Base-by-base conservation (phyloP, 64 coral and sea anemone species). In the Hydrozoanthus tunicans region DNA sequence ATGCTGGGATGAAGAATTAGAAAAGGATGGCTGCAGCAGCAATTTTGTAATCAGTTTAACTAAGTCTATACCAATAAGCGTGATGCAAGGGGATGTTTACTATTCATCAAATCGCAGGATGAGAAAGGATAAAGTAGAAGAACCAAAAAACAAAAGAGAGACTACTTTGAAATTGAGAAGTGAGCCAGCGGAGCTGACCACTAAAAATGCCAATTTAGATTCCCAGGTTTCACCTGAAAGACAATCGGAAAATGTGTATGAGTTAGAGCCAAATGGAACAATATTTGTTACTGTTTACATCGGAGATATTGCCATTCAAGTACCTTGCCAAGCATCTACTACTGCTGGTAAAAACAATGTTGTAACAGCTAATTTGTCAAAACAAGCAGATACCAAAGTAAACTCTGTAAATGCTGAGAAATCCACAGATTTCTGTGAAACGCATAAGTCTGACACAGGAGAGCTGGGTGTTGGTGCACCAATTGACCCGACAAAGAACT, bases 1-100 rank as follows among this genome's bases (percentile, higher is more conserved):
- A 56, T 75, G 68, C 15, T 88, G 84, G 84, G 84, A 88, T 75
- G 69, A 88, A 14, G 84, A 88, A 72, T 74, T 88, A 27, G 84
- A 88, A 55, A 6, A 73, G 12, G 56, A 53, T 51, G 84, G 55
- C 10, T n/a, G 23, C 26, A 26, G 56, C 11, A 56, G 32, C 70
- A 88, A 88, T 13, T 88, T 88, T 75, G 56, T 88, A 5, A 5
- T 88, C 3, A 60, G 68, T 24, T 56, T 88, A 6, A 59, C 84
- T 6, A 88, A 73, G 8, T 73, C 84, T 9, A 88, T 88, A 51
- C 84, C 84, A 5, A 88, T 88, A 73, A 88, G 84, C 60, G 84
- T 88, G 11, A 88, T 88, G 84, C 69, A 73, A 60, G 67, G 61
- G 1, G 84, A 88, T 12, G 6, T 73, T 74, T 88, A 88, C 70